Percentiles rank a stretch among this genome's conserved stretches.
Conservation (phyloP, 2,888 invertebrate species). For the Chaitophorus viminalis region DNA sequence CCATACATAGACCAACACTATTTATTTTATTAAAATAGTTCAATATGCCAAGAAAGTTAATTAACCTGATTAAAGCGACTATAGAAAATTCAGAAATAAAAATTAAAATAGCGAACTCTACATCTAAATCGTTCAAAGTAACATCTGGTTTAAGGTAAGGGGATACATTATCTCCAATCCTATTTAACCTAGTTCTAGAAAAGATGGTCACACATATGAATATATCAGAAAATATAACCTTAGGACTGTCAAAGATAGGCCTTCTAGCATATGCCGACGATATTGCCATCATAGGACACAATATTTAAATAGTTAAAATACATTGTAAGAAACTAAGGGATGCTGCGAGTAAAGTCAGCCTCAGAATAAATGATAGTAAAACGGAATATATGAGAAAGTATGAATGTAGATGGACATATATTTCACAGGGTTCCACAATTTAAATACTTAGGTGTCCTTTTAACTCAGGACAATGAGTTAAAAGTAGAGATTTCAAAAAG, state of each 20-base stretch:
- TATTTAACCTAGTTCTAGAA: too few species aligned
- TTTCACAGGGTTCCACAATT: constrained; percentile 42
- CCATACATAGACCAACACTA: neutral
- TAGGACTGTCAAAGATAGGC: too few species aligned
- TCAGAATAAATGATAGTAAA: constrained; percentile 36
- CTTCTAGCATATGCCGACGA: too few species aligned
- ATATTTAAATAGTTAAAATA: neutral
- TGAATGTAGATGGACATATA: constrained; percentile 20
- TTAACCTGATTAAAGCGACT: constrained; percentile 38
- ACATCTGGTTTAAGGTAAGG: too few species aligned
- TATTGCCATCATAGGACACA: constrained; percentile 26
- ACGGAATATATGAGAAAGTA: constrained; percentile 35
- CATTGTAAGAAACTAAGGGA: constrained; percentile 30
- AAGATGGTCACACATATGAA: constrained; percentile 1
- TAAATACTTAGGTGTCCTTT: constrained; percentile 40
- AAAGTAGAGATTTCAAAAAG: constrained; percentile 29
- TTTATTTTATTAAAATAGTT: constrained; percentile 31
- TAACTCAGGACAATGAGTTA: constrained; percentile 34
- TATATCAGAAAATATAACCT: too few species aligned
- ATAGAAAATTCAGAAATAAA: too few species aligned
- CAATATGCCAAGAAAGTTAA: constrained; percentile 7
- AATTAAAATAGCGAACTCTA: too few species aligned
- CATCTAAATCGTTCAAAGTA: too few species aligned
- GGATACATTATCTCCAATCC: too few species aligned
- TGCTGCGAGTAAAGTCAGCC: constrained; percentile 49